A percentile compares a stretch with the other conserved stretches of the same genome.
Conservation (phyloP, 2,113 vertebrate genomes). For the Rhinolophus ferrumequinum region DNA sequence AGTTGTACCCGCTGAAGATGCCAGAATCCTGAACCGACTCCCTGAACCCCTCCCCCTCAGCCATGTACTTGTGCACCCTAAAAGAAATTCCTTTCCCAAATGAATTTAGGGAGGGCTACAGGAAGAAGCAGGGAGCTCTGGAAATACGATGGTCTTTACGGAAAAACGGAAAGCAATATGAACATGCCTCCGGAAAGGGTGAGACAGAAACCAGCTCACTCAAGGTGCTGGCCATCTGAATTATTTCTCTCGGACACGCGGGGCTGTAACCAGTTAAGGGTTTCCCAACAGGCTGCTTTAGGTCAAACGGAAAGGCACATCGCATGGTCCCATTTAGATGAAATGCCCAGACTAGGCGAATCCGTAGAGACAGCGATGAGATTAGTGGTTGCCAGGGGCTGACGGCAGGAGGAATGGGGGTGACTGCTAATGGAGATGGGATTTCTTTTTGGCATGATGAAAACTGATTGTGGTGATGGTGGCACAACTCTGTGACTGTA, state of each 20-base stretch:
- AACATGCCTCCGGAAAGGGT: background rate
- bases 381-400: background rate
- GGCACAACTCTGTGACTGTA: background rate
- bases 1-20: background rate
- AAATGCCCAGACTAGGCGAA: background rate
- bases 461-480: background rate
- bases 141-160: background rate
- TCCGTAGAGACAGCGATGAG: background rate
- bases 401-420: background rate
- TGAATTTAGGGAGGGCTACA: background rate
- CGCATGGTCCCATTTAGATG: fast-evolving
- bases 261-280: background rate
- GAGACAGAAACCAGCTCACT: background rate
- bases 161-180: background rate
- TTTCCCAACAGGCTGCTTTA: background rate
- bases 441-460: background rate
- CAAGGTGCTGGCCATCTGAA: too few species aligned
- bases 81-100: background rate
- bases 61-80: background rate
- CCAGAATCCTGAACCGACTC: background rate
- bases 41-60: background rate
- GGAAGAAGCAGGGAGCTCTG: background rate
- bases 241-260: fast-evolving
- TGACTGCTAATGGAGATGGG: background rate
- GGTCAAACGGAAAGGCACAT: background rate